A percentile compares a stretch with the other conserved stretches of the same genome.
These are phyloP conservation scores for Eumerus sabulonum DNA, from an alignment of 2,888 invertebrate species.

Conservation along the genomic window DNA sequence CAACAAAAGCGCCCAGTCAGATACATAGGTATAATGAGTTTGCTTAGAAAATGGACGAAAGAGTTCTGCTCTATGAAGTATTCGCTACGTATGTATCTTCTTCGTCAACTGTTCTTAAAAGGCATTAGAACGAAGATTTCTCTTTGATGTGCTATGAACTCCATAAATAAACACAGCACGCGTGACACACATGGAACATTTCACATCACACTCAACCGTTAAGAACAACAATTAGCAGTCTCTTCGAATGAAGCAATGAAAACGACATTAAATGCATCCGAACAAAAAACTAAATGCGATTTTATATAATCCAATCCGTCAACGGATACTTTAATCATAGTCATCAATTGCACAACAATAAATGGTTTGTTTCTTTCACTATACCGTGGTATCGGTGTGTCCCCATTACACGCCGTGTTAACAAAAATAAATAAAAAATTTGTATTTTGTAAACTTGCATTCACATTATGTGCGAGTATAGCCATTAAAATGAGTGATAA, in stretches of 20 bases:
- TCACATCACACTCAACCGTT: not conserved
- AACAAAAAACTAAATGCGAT: conserved; percentile 36
- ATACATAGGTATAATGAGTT: too few relatives aligned
- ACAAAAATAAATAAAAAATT: too few relatives aligned
- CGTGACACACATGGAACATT: not conserved
- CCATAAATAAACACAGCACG: too few relatives aligned
- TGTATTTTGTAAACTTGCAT: too few relatives aligned
- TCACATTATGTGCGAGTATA: too few relatives aligned
- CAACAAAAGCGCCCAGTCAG: too few relatives aligned
- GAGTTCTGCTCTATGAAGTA: too few relatives aligned
- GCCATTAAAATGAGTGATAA: too few relatives aligned
- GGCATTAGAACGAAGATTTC: conserved; percentile 23
- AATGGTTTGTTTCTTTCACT: conserved; percentile 38
- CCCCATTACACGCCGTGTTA: conserved; percentile 49
- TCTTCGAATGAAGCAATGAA: not conserved
- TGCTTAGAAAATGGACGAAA: too few relatives aligned
- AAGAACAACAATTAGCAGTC: not conserved
- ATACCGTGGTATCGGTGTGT: conserved; percentile 4
- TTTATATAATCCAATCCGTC: conserved; percentile 54
- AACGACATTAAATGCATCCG: not conserved
- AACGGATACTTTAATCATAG: conserved; percentile 35
- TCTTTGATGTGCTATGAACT: conserved; percentile 33
- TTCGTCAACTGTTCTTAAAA: too few relatives aligned
- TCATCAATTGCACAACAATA: conserved; percentile 58
- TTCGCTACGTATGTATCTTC: too few relatives aligned